These are phyloP conservation scores for Oryzias curvinotus DNA, from an alignment of 2,113 vertebrate genomes.

Conservation along the genomic window DNA sequence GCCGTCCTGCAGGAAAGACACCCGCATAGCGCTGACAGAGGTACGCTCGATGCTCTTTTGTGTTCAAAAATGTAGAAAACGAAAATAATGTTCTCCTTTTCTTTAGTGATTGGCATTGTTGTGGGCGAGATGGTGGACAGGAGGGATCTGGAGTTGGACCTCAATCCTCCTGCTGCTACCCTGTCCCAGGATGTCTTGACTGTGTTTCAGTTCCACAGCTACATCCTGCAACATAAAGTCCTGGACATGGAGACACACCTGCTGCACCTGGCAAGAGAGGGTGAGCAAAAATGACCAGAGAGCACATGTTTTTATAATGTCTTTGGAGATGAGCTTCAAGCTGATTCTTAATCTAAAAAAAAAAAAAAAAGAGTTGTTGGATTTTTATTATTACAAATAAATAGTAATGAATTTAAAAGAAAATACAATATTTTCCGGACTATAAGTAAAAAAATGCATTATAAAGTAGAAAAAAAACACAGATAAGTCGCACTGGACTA, in stretches of 20 bases:
- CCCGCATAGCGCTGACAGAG: slow-evolving; percentile 83
- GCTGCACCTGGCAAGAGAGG: slow-evolving; percentile 86
- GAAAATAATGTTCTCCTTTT: not conserved
- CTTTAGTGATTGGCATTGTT: slow-evolving; percentile 83
- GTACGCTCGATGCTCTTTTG: slow-evolving; percentile 56
- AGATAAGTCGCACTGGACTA: too few relatives aligned
- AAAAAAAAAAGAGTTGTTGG: too few relatives aligned
- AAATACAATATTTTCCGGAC: too few relatives aligned
- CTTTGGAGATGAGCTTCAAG: not conserved
- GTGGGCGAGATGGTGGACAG: slow-evolving; percentile 90
- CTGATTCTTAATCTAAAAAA: too few relatives aligned
- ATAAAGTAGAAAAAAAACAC: too few relatives aligned
- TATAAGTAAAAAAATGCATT: too few relatives aligned
- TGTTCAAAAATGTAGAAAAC: not conserved
- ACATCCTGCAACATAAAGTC: slow-evolving; percentile 81
- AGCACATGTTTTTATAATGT: not conserved
- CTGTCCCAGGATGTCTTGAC: slow-evolving; percentile 87
- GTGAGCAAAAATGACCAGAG: slow-evolving; percentile 57
- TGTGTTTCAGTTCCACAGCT: slow-evolving; percentile 90
- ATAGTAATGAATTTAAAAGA: too few relatives aligned
- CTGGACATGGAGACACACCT: slow-evolving; percentile 86
- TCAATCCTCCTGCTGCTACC: slow-evolving; percentile 62
- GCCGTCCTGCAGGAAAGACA: slow-evolving; percentile 80
- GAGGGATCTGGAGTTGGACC: slow-evolving; percentile 69
- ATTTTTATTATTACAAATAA: too few relatives aligned